Evolutionary conservation across 2,888 invertebrate species (phyloP).

Genomic region (Hydraecia micacea): DNA sequence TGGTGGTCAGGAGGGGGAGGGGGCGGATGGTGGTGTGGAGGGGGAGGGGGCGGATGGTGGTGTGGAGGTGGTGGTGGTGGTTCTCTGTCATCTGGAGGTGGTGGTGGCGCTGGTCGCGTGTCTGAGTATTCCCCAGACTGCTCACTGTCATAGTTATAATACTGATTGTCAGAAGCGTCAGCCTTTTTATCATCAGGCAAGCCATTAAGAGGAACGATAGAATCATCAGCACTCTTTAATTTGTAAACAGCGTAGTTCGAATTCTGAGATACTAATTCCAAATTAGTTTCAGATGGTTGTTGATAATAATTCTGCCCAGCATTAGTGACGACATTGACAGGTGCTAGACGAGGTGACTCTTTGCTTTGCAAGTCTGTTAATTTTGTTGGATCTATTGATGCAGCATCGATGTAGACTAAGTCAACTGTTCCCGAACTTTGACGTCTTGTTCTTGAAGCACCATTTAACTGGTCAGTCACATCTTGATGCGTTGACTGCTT

Average conservation of each 20-base stretch:
- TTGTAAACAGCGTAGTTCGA: conserved; percentile 36
- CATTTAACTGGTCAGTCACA: conserved; percentile 18
- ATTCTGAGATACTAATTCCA: conserved; percentile 47
- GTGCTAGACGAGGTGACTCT: conserved; percentile 33
- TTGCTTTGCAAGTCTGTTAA: conserved; percentile 41
- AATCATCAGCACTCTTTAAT: conserved; percentile 13
- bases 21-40: conserved; percentile 8
- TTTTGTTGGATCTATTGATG: conserved; percentile 24
- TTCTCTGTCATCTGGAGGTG: neutral
- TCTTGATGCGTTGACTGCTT: conserved; percentile 40
- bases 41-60: conserved; percentile 20
- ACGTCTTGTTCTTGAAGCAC: conserved; percentile 41
- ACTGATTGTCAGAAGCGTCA: conserved; percentile 19
- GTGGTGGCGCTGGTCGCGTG: conserved; percentile 6
- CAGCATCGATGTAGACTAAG: conserved; percentile 39
- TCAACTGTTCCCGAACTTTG: conserved; percentile 37
- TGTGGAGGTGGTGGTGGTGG: conserved; percentile 24
- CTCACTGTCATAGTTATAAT: conserved; percentile 16
- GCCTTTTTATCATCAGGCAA: neutral
- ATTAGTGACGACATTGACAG: conserved; percentile 25
- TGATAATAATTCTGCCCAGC: neutral
- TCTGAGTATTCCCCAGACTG: conserved; percentile 24
- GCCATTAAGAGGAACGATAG: neutral
- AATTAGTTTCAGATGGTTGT: conserved; percentile 14
- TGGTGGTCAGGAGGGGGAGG: conserved; percentile 6